Percentiles rank a stretch among this genome's conserved stretches.
phyloP scores from a whole-genome alignment of 1,140 invertebrate genomes.

The Bombus breviceps region DNA sequence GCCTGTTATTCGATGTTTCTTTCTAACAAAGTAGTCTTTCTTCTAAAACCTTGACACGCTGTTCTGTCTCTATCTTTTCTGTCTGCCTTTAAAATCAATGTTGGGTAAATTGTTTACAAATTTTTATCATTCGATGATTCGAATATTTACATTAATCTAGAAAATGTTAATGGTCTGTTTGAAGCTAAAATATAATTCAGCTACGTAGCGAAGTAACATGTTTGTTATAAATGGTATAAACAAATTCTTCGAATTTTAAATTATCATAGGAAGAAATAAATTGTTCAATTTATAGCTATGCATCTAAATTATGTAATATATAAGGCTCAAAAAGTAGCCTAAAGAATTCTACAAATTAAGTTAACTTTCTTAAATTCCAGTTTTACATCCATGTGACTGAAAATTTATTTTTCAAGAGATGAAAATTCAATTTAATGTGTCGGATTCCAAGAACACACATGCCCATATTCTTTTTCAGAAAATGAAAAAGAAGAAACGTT shows the following conservation, averaged over 20 bases:
- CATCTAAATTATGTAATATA: no score
- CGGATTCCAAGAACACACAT: not conserved
- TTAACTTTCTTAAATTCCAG: not conserved
- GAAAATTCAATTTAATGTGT: not conserved
- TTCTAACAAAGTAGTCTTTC: not conserved
- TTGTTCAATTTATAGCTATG: no score
- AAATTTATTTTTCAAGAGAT: not conserved
- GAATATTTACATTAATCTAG: not conserved
- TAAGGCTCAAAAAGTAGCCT: no score
- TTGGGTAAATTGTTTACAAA: not conserved
- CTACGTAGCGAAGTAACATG: no score
- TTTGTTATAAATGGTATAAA: not conserved
- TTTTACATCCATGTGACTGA: not conserved
- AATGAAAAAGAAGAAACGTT: not conserved
- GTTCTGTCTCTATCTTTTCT: conserved; percentile 45
- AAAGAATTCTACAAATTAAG: no score
- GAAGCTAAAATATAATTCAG: not conserved
- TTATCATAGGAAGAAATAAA: no score
- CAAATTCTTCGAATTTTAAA: not conserved
- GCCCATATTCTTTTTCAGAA: not conserved
- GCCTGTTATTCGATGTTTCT: not conserved
- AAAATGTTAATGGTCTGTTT: not conserved
- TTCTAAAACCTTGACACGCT: conserved; percentile 11
- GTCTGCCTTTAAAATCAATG: not conserved
- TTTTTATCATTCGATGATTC: not conserved